phyloP scores from a whole-genome alignment of 2,888 invertebrate genomes.

The Lithophane ornitopus region DNA sequence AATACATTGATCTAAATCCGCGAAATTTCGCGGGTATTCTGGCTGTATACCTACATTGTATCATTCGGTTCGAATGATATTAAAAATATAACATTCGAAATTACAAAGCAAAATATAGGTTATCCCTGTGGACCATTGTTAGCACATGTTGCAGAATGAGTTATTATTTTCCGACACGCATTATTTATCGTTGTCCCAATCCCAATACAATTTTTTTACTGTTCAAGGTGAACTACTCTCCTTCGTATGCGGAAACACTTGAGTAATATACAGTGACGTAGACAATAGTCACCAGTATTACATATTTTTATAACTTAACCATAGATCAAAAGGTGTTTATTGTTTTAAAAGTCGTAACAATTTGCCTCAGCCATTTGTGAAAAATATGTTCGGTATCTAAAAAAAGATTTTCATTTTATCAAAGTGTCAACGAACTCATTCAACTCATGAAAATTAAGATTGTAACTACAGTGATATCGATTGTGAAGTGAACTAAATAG shows the following conservation, averaged over 20 bases:
- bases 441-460: constrained; percentile 37
- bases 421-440: constrained; percentile 29
- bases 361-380: background rate
- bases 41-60: constrained; percentile 1
- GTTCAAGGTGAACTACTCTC: constrained; percentile 41
- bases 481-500: constrained; percentile 53
- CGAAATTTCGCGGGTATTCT: no score
- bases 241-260: constrained; percentile 42
- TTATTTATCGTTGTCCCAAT: constrained; percentile 76
- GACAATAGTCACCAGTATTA: constrained; percentile 5
- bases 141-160: constrained; percentile 79
- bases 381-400: background rate
- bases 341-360: background rate
- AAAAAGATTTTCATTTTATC: constrained; percentile 17
- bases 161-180: constrained; percentile 77
- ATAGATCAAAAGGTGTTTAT: background rate
- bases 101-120: constrained; percentile 68
- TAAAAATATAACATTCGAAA: constrained; percentile 61
- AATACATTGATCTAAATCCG: no score
- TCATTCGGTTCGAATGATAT: constrained; percentile 18
- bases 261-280: constrained; percentile 35
- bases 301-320: background rate
- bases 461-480: constrained; percentile 34
- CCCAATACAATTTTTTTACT: constrained; percentile 73
- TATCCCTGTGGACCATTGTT: constrained; percentile 73